These are phyloP conservation scores for Forbesichthys papilliferus DNA, from an alignment of 2,113 vertebrate species.

Conservation along the genomic window DNA sequence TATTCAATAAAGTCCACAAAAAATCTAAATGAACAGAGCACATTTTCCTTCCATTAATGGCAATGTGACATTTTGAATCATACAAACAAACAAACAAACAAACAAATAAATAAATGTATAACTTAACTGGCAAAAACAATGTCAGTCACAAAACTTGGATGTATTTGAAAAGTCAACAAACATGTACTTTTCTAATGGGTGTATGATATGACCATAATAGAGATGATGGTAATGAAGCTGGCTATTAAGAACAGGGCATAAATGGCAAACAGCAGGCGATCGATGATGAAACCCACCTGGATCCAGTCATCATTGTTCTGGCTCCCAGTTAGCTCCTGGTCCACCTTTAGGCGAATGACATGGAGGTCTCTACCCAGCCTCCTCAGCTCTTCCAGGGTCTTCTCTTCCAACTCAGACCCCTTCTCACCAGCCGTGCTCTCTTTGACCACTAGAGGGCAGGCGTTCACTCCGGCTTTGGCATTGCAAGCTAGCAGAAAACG, in stretches of 20 bases:
- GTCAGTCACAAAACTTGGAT: no score
- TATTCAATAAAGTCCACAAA: slow-evolving; percentile 25
- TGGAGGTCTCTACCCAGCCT: slow-evolving; percentile 59
- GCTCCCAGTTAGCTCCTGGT: slow-evolving; percentile 37
- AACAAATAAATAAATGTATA: no score
- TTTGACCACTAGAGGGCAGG: neutral
- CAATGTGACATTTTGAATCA: no score
- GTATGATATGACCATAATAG: slow-evolving; percentile 61
- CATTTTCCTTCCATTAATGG: no score
- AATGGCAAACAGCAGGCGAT: slow-evolving; percentile 71
- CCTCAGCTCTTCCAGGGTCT: slow-evolving; percentile 55
- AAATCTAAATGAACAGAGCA: neutral
- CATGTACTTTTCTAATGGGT: neutral
- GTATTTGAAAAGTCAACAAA: no score
- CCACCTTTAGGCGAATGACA: slow-evolving; percentile 58
- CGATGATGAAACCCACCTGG: slow-evolving; percentile 73
- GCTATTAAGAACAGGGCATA: slow-evolving; percentile 71
- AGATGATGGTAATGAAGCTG: slow-evolving; percentile 73
- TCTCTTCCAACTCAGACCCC: slow-evolving; percentile 5
- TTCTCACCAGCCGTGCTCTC: neutral
- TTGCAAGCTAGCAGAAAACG: no score
- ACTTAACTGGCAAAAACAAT: no score
- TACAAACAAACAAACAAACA: no score
- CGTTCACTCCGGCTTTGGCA: neutral
- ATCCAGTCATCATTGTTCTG: slow-evolving; percentile 65